Evolutionary conservation across 2,888 invertebrate genomes (phyloP), one percentile per base, ranked within the genome.

Genomic region (Stenotaenia linearis): DNA sequence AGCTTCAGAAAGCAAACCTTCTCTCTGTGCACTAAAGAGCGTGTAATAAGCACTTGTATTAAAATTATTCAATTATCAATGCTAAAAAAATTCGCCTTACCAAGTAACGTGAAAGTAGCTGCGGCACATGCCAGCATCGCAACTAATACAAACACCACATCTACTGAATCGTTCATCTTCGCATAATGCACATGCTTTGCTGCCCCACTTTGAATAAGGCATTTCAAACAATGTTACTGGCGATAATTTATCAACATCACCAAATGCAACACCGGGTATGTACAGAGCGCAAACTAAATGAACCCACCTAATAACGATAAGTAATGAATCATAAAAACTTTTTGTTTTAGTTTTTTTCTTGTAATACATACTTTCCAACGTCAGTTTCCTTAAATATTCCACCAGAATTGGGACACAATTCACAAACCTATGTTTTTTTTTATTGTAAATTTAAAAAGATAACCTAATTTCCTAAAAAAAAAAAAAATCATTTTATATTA

Each of bases 121-220:
- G 85, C 96, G 92, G 88, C 99, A 99, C 91, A 99, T 93, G 30
- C 98, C 99, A 10, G 98, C 98, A 88, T 99, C 99, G 87, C 99
- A 99, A 81, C 94, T 93, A 79, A 98, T 95, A 85, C 96, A 95
- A 15, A 99, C 95, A 1, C 99, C 99, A 0, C 97, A 96, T 32
- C 96, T 90, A 9, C 96, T 92, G 84, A 93, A 92, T 56, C 94
- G 89, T 3, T 92, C 90, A 86, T 98, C 96, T 82, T 92, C 92
- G 86, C 99, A 99, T 12, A 97, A 88, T 7, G 92, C 91, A 85
- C 99, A 99, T 10, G 92, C 87, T 84, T 96, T 95, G 9, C 95
- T 92, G 45, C 98, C 98, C 96, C 97, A 99, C 83, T 94, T 93
- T 79, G 92, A 93, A 86, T 97, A 97, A n/a, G 95, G 94, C 94